Conservation (phyloP, 2,113 vertebrate genomes). For the Myotis lucifugus region DNA sequence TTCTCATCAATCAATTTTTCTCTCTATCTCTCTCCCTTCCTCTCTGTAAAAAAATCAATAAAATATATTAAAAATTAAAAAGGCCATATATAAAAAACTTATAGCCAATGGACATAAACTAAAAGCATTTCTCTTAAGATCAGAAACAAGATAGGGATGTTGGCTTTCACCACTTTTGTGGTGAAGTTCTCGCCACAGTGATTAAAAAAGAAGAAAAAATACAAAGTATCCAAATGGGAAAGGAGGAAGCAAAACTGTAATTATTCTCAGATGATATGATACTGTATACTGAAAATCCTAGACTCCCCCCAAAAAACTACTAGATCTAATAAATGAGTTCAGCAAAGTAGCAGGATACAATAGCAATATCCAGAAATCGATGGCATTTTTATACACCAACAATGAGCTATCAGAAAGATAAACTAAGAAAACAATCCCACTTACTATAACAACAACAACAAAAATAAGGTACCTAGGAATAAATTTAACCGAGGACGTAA, state of each 20-base stretch:
- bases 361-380: neutral
- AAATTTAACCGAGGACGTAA: neutral
- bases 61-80: neutral
- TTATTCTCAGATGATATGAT: neutral
- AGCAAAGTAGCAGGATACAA: neutral
- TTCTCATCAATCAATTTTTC: no score
- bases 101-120: neutral
- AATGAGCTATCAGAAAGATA: neutral
- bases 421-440: neutral
- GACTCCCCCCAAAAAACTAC: neutral
- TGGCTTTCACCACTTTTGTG: neutral
- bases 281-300: neutral
- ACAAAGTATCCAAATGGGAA: neutral
- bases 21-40: no score
- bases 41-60: no score
- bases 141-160: neutral
- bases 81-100: neutral
- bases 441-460: neutral
- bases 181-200: neutral
- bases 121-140: neutral
- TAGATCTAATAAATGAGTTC: neutral
- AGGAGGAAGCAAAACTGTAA: neutral
- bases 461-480: neutral
- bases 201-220: neutral
- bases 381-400: neutral